These are phyloP conservation scores for Anagrus nilaparvatae DNA, from an alignment of 1,140 invertebrate species.

Conservation along the genomic window DNA sequence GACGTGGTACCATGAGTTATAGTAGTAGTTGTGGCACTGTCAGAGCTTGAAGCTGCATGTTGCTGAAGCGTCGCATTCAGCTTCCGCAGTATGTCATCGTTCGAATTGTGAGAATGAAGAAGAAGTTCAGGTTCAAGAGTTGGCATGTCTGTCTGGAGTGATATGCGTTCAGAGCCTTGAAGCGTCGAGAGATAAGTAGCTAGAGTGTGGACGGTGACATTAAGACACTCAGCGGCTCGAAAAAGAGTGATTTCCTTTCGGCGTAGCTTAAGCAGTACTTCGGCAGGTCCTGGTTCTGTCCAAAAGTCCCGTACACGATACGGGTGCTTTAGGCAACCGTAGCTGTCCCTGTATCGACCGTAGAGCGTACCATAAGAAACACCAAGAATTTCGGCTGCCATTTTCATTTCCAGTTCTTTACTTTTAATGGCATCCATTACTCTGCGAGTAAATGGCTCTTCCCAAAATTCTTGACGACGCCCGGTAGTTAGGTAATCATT, in stretches of 20 bases:
- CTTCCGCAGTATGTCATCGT: constrained; percentile 37
- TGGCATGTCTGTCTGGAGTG: constrained; percentile 19
- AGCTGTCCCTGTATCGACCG: constrained; percentile 76
- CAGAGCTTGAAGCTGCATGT: constrained; percentile 19
- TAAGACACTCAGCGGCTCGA: constrained; percentile 59
- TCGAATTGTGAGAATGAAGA: constrained; percentile 15
- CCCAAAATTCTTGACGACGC: constrained; percentile 81
- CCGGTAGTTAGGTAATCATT: constrained; percentile 80
- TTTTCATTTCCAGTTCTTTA: constrained; percentile 87
- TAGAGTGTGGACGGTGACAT: constrained; percentile 60
- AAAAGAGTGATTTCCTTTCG: constrained; percentile 60
- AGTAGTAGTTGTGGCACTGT: constrained; percentile 29
- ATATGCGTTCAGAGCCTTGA: constrained; percentile 42
- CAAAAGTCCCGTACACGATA: constrained; percentile 69
- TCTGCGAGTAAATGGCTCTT: constrained; percentile 69
- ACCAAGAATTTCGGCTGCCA: constrained; percentile 75
- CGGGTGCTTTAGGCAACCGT: constrained; percentile 74
- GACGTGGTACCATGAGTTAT: constrained; percentile 24
- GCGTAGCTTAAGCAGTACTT: constrained; percentile 58
- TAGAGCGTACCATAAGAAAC: constrained; percentile 84
- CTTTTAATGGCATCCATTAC: constrained; percentile 83
- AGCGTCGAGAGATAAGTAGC: constrained; percentile 58
- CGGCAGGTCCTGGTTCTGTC: constrained; percentile 62
- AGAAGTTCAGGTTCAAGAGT: background rate
- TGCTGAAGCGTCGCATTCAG: constrained; percentile 27